Evolutionary conservation across 2,888 invertebrate genomes (phyloP), one percentile per base, ranked within the genome.

Genomic region (Ceraclea dissimilis): DNA sequence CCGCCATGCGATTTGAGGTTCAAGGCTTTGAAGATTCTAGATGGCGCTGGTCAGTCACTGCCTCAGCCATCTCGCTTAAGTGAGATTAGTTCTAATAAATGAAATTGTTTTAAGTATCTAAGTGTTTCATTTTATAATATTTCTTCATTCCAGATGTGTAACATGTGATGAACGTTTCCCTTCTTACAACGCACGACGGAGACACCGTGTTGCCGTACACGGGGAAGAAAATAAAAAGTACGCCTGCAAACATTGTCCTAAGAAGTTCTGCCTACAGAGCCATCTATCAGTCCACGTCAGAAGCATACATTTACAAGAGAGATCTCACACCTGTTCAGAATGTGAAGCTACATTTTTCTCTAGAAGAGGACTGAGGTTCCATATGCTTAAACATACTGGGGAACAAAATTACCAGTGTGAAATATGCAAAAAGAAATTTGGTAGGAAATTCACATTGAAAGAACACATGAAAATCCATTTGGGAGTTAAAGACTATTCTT

Each of bases 101-200:
- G n/a, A n/a, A n/a, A n/a, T n/a, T n/a, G n/a, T n/a, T n/a, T n/a
- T n/a, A n/a, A n/a, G n/a, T n/a, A n/a, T n/a, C n/a, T n/a, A n/a
- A n/a, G n/a, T n/a, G n/a, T n/a, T n/a, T n/a, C n/a, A n/a, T n/a
- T n/a, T n/a, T n/a, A n/a, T n/a, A n/a, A 26, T 26, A 10, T 26
- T 26, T 26, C 26, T 26, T n/a, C 39, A 39, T 49, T 67, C 66
- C 19, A 70, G 71, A 0, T 76, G 76, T 44, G 65, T 67, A 0
- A 56, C 67, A 47, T 76, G 76, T 56, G 57, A 66, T 0, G 72
- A 74, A 0, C 66, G 70, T 1, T 76, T 76, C 58, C 65, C 74
- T 0, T 67, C 75, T 17, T 76, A 76, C 0, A 73, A 71, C 52
- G 72, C 74, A 54, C 64, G 76, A 49, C 71, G 68, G 57, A 75